Evolutionary conservation across 2,888 invertebrate species (phyloP).

Genomic region (Nineta flava): DNA sequence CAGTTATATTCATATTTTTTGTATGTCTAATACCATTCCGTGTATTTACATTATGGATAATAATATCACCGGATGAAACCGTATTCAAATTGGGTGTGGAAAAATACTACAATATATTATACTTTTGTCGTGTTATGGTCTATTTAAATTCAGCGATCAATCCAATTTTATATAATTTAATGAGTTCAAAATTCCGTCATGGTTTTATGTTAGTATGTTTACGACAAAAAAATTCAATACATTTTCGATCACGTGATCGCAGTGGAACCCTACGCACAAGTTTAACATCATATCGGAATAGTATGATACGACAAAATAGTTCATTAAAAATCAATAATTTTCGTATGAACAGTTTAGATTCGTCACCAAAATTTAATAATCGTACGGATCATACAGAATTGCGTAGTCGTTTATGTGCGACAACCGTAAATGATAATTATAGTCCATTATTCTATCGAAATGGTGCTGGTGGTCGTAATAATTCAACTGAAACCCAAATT

Average conservation of each 20-base stretch:
- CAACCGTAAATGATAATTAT: not conserved
- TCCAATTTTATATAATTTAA: slow-evolving; percentile 81
- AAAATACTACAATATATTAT: slow-evolving; percentile 65
- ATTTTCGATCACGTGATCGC: slow-evolving; percentile 28
- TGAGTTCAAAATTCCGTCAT: slow-evolving; percentile 79
- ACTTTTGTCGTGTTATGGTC: slow-evolving; percentile 72
- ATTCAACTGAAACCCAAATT: not conserved
- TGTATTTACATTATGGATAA: slow-evolving; percentile 67
- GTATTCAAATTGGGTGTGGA: slow-evolving; percentile 55
- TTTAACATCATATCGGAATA: slow-evolving; percentile 27
- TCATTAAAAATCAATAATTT: slow-evolving; percentile 24
- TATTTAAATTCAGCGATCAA: slow-evolving; percentile 83
- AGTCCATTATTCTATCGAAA: not conserved
- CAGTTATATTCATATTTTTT: slow-evolving; percentile 78
- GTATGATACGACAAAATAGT: slow-evolving; percentile 19
- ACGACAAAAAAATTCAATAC: slow-evolving; percentile 32
- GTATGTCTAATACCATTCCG: slow-evolving; percentile 76
- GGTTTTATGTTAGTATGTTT: slow-evolving; percentile 58
- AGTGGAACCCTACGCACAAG: slow-evolving; percentile 42
- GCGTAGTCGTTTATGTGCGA: not conserved
- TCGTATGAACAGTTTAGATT: not conserved
- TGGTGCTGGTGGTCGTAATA: not conserved
- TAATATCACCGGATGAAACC: slow-evolving; percentile 54
- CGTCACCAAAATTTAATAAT: not conserved
- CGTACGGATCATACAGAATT: not conserved